These are phyloP conservation scores for Coluber constrictor DNA, from an alignment of 2,797 vertebrate genomes.

Conservation along the genomic window DNA sequence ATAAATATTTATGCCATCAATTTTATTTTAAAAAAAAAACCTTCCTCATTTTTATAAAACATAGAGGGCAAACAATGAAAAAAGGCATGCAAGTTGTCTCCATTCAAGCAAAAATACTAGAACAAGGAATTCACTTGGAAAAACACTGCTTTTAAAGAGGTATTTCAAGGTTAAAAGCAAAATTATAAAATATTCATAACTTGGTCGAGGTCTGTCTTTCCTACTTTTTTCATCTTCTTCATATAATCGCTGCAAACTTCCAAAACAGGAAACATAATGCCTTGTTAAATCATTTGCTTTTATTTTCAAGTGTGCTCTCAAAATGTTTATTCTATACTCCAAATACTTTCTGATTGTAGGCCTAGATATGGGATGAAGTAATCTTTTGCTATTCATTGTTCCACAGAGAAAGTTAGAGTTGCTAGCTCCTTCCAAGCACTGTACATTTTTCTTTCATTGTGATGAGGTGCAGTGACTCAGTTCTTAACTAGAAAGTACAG, in stretches of 20 bases:
- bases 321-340: neutral
- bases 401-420: neutral
- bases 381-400: neutral
- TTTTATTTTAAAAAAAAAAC: neutral
- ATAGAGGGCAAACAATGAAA: neutral
- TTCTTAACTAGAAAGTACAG: neutral
- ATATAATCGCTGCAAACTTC: neutral
- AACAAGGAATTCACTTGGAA: neutral
- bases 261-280: neutral
- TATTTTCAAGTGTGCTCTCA: neutral
- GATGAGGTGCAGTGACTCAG: neutral
- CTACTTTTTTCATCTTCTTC: conserved; percentile 9
- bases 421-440: neutral
- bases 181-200: conserved; percentile 11
- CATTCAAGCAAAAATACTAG: conserved; percentile 6
- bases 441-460: neutral
- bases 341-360: conserved; percentile 9
- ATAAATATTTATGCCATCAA: neutral
- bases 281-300: neutral
- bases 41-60: neutral
- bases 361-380: conserved; percentile 6
- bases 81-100: neutral
- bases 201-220: neutral
- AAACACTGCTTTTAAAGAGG: neutral
- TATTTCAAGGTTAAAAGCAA: conserved; percentile 15